A percentile compares a stretch with the other conserved stretches of the same genome.
phyloP scores from a whole-genome alignment of 2,113 vertebrate genomes.

The Rhabdornis inornatus region DNA sequence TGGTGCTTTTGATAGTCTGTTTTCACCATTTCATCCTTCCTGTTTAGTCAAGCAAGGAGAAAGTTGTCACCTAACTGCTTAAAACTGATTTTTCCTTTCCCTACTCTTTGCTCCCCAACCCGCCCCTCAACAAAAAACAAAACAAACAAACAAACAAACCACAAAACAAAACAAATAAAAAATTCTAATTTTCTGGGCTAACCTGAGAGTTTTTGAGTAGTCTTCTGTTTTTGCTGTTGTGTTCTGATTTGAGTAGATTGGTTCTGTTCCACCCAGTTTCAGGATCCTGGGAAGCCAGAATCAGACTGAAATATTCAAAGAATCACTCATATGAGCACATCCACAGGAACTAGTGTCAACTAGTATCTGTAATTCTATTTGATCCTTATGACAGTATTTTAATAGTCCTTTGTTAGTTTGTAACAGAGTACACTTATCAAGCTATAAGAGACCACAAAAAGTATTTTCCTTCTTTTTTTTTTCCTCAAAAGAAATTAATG shows the following conservation, averaged over 20 bases:
- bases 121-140: accelerated
- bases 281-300: not conserved
- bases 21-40: not conserved
- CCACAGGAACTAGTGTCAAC: not conserved
- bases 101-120: accelerated
- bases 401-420: not conserved
- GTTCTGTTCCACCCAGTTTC: not conserved
- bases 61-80: not conserved
- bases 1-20: not conserved
- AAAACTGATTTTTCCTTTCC: not conserved
- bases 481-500: not conserved
- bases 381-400: not conserved
- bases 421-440: not conserved
- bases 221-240: not conserved
- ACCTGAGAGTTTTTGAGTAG: not conserved
- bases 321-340: not conserved
- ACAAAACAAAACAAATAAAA: no score
- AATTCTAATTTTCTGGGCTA: not conserved
- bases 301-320: not conserved
- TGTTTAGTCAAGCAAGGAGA: not conserved
- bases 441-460: not conserved
- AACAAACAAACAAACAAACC: no score
- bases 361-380: not conserved
- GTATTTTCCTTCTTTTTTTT: not conserved
- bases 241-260: not conserved